phyloP scores from a whole-genome alignment of 2,113 vertebrate species.

The Amblyornis subalaris region DNA sequence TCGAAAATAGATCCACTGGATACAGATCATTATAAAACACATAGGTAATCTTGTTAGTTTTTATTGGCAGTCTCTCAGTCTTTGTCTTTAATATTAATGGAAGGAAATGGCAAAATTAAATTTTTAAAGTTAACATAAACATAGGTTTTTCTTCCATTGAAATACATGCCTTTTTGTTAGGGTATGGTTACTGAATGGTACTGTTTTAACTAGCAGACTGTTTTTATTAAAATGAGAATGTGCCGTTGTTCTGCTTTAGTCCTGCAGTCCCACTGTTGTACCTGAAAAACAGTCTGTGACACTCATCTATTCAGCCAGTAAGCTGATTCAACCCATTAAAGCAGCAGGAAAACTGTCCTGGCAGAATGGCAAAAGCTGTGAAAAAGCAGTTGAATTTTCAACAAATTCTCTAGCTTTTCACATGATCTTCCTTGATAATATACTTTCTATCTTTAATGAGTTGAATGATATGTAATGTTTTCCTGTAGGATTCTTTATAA shows the following conservation, averaged over 20 bases:
- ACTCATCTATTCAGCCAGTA: not conserved
- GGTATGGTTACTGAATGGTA: not conserved
- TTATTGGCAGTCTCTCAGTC: not conserved
- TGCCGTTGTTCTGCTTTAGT: not conserved
- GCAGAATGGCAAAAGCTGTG: not conserved
- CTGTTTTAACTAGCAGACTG: not conserved
- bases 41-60: not conserved
- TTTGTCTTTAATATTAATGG: not conserved
- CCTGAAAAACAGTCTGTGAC: not conserved
- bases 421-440: not conserved
- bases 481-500: not conserved
- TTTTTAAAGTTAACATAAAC: not conserved
- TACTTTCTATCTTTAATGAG: not conserved
- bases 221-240: not conserved
- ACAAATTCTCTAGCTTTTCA: not conserved
- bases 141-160: not conserved
- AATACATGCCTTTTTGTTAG: not conserved
- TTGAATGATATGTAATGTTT: not conserved
- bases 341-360: not conserved
- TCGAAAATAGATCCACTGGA: not conserved
- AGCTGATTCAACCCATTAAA: not conserved
- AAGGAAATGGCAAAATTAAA: not conserved
- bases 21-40: not conserved
- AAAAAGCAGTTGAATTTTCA: not conserved
- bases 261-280: not conserved